A percentile compares a stretch with the other conserved stretches of the same genome.
phyloP scores from a whole-genome alignment of 1,140 invertebrate genomes.

The Phymastichus coffea region DNA sequence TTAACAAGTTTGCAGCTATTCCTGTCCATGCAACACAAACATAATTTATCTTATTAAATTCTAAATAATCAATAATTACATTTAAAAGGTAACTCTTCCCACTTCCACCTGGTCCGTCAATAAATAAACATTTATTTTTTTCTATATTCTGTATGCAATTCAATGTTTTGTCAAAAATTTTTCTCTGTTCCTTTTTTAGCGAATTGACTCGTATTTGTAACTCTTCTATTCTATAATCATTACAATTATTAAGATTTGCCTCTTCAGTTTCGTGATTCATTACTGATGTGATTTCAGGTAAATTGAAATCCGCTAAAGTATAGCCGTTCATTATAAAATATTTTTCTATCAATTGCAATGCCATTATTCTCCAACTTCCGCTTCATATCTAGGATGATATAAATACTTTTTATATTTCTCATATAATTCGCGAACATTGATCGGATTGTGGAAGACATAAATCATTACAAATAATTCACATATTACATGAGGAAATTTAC shows the following conservation, averaged over 20 bases:
- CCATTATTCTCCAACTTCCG: slow-evolving; percentile 4
- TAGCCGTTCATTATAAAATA: slow-evolving; percentile 14
- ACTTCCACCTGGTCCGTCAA: slow-evolving; percentile 35
- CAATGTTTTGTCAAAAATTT: background rate
- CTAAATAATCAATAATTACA: background rate
- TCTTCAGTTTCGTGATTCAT: background rate
- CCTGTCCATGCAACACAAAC: background rate
- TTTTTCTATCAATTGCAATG: slow-evolving; percentile 18
- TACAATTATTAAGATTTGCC: background rate
- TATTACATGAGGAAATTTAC: slow-evolving; percentile 6
- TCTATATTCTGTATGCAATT: background rate
- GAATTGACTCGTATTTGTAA: background rate
- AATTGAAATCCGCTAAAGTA: slow-evolving; percentile 17
- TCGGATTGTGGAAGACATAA: slow-evolving; percentile 21
- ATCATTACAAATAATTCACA: slow-evolving; percentile 25
- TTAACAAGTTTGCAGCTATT: background rate
- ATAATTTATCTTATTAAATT: background rate
- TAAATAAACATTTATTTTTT: slow-evolving; percentile 25
- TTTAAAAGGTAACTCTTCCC: slow-evolving; percentile 28
- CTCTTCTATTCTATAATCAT: background rate
- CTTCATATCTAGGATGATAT: slow-evolving; percentile 6
- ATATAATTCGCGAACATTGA: slow-evolving; percentile 14
- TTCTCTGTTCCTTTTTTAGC: background rate
- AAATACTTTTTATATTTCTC: slow-evolving; percentile 23
- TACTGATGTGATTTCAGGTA: background rate